Evolutionary conservation across 2,113 vertebrate species (phyloP).

Genomic region (Bubo scandiacus): DNA sequence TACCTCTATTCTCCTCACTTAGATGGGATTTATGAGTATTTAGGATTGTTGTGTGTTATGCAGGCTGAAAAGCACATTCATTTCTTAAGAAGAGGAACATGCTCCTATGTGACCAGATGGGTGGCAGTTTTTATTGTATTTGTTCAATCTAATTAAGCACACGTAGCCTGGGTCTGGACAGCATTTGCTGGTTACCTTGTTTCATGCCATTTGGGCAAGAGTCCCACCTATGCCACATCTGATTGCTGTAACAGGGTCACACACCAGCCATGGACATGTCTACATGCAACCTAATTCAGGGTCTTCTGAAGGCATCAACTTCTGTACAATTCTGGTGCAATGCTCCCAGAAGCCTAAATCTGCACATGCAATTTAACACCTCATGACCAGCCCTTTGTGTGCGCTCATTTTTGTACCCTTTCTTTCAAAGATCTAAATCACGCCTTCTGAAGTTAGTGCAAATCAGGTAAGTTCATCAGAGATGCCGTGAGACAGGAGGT

Average conservation of each 20-base stretch:
- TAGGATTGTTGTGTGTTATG: not conserved
- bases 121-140: not conserved
- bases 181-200: not conserved
- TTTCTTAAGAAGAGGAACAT: not conserved
- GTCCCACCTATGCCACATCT: not conserved
- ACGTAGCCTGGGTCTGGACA: not conserved
- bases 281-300: not conserved
- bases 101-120: not conserved
- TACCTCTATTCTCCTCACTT: not conserved
- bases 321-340: not conserved
- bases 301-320: not conserved
- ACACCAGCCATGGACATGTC: not conserved
- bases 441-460: not conserved
- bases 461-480: not conserved
- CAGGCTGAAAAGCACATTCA: not conserved
- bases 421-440: not conserved
- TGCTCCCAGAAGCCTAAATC: not conserved
- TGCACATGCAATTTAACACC: not conserved
- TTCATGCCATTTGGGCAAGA: not conserved
- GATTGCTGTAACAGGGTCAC: not conserved
- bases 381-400: not conserved
- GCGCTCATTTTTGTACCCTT: not conserved
- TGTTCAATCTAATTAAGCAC: not conserved
- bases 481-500: not conserved
- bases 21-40: not conserved